Base-by-base conservation (phyloP, 2,113 vertebrate genomes). In the Scartelaos histophorus region DNA sequence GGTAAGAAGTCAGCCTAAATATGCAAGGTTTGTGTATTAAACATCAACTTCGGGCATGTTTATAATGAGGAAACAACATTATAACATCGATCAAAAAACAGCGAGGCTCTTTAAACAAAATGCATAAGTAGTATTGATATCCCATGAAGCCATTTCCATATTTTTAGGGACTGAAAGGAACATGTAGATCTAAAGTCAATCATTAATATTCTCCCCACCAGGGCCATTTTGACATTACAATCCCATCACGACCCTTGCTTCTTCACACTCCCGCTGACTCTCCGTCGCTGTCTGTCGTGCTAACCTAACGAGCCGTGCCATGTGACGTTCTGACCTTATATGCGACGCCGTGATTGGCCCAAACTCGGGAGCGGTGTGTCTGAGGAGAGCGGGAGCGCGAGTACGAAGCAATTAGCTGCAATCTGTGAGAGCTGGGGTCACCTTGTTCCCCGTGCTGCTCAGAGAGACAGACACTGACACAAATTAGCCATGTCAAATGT, bases 351-450 rank as follows among this genome's bases (percentile, higher is more conserved):
- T 76, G 67, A 80, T 83, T 56, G 62, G 75, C 66, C 25, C 80
- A 68, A 85, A 82, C 76, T 80, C n/a, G 24, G 16, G 72, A 82
- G 71, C 22, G 16, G 80, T 46, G 38, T 78, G 79, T 83, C 78
- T 82, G 83, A 66, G 25, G 73, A 73, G 71, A 76, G 78, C n/a
- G 35, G 29, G 78, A 57, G 79, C 76, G 43, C 11, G 35, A 54
- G 69, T 65, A 75, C 70, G 75, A 89, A 82, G 86, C 85, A 88
- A 87, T 86, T 88, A 89, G 76, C 79, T 29, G 76, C 82, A 62
- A 73, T 62, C 79, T 76, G 70, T 45, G 76, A 34, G 58, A 76
- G 81, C 73, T 81, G 73, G 83, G 87, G 90, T 91, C 85, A 88
- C 90, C 87, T 88, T 89, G 85, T 74, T 87, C 84, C 24, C 1